Evolutionary conservation across 2,797 vertebrate genomes (phyloP), one percentile per base, ranked within the genome.

Genomic region (Poeciliopsis gracilis): DNA sequence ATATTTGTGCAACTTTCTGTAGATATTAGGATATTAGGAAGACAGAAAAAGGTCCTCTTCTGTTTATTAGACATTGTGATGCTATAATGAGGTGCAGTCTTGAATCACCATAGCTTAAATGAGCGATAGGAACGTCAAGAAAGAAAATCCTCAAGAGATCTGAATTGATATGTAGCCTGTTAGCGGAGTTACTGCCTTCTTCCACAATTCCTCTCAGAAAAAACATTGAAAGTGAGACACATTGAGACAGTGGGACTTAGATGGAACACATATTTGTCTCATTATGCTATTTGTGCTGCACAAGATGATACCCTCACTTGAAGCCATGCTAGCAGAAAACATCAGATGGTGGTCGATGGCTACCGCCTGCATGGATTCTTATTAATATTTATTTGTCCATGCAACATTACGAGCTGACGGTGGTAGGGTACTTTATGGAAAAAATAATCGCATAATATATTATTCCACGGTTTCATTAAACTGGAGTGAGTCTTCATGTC

Each of bases 281-380:
- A n/a, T 84, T 82, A 73, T 78, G 88, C 92, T 93, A 90, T 92
- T 93, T 93, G 82, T 88, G 81, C 84, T 87, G 75, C 84, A 72
- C n/a, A 15, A 82, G 79, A 87, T 7, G 88, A 93, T 91, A 92
- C 78, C 77, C 89, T 90, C 90, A 33, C 59, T 81, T 91, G 91
- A 87, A 92, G 77, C 20, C 5, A 18, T 30, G 57, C 67, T 20
- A 77, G 79, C 88, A 87, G 84, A 76, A 73, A 72, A 4, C 72
- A 69, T 79, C 18, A 41, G 71, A 55, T 61, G 51, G 57, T 77
- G 81, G 73, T 45, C 57, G 74, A 72, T 67, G 74, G 77, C 15
- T 55, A 55, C 73, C 71, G 59, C 38, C 79, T 77, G 80, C 72
- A 76, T 59, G 51, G 46, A 33, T 82, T 79, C 75, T 28, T 81